Base-by-base conservation (phyloP, 2,888 invertebrate genomes). In the Herminia tarsipennalis region DNA sequence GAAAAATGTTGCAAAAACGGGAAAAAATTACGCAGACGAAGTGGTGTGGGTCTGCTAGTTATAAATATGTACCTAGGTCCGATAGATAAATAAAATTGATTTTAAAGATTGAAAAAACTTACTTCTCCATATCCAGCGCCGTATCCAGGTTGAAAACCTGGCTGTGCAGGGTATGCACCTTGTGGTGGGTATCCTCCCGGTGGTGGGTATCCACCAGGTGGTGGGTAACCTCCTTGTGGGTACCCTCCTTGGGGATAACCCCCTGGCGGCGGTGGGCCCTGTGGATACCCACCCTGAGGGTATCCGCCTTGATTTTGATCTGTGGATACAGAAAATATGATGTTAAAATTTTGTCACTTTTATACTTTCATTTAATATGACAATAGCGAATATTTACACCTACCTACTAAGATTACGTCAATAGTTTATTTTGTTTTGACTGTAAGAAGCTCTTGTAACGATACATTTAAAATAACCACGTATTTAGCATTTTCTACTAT, bases 91-190 rank as follows among this genome's bases (percentile, higher is more conserved):
- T 12, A 5, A 9, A 2, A 1, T 1, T 1, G 5, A 9, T 6
- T 14, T 14, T 8, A 2, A n/a, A n/a, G n/a, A n/a, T n/a, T 13
- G 3, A 12, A 36, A 18, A 0, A 6, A 47, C 81, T 73, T 57
- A 89, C 89, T 60, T 88, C 88, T 14, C 85, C 89, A 76, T 80
- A 86, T 43, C 78, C 82, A 1, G 76, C 74, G 18, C 79, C 82
- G 54, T 76, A 84, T 0, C 75, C 82, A 0, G 63, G 66, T 38
- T 76, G 84, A 58, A 78, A 82, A 0, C 83, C 85, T 5, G 83
- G 79, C 34, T 59, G 46, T 5, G 35, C 25, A 2, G 46, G 40
- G n/a, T 20, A 46, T n/a, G n/a, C n/a, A 5, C 25, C 44, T 6
- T 16, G 44, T 30, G 58, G 57, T 0, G 55, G 52, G 55, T 83